A percentile compares a stretch with the other conserved stretches of the same genome.
These are phyloP conservation scores for Chelon auratus DNA, from an alignment of 2,797 vertebrate genomes.

Conservation along the genomic window DNA sequence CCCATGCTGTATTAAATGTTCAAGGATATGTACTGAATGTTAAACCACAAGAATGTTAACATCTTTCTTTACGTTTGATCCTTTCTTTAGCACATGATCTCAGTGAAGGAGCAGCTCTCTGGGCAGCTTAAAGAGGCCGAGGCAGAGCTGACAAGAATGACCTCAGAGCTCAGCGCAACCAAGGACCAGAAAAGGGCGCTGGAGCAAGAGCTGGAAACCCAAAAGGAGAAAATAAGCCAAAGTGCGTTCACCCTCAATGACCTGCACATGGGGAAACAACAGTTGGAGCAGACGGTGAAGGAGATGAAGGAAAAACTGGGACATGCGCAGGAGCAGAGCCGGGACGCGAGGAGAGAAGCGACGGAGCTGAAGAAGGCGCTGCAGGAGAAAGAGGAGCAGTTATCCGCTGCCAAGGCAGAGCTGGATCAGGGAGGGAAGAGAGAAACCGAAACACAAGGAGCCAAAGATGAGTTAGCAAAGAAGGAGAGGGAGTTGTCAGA, in stretches of 20 bases:
- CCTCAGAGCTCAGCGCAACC: conserved; percentile 82
- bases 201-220: conserved; percentile 82
- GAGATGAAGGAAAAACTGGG: conserved; percentile 87
- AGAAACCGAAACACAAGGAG: conserved; percentile 46
- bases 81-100: conserved; percentile 90
- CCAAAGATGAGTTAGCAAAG: conserved; percentile 71
- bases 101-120: conserved; percentile 91
- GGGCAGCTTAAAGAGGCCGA: conserved; percentile 87
- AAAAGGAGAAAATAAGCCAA: conserved; percentile 87
- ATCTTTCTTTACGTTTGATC: not conserved
- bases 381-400: conserved; percentile 84
- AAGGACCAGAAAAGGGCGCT: conserved; percentile 84
- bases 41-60: not conserved
- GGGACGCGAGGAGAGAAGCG: conserved; percentile 80
- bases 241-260: conserved; percentile 89
- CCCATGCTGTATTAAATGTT: not conserved
- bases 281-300: conserved; percentile 85
- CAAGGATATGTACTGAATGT: not conserved
- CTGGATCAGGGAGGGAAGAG: conserved; percentile 65
- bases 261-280: conserved; percentile 88
- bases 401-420: conserved; percentile 74
- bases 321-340: conserved; percentile 81
- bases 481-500: conserved; percentile 84
- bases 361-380: conserved; percentile 82
- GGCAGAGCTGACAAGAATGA: conserved; percentile 75